These are phyloP conservation scores for Helogale parvula DNA, from an alignment of 2,113 vertebrate genomes.

Conservation along the genomic window DNA sequence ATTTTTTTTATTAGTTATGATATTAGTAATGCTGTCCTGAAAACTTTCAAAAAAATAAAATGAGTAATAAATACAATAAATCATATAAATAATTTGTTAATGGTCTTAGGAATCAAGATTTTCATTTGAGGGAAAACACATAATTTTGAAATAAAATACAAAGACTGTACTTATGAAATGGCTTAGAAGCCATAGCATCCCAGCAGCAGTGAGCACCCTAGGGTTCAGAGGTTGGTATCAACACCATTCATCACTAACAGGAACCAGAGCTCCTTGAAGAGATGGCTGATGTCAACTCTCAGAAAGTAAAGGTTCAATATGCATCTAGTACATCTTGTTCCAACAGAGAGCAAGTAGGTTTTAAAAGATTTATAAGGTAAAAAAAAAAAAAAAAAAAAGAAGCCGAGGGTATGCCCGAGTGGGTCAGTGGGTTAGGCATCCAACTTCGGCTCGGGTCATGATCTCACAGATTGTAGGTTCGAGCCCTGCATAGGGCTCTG, in stretches of 20 bases:
- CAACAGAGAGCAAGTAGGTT: background rate
- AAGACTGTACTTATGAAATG: background rate
- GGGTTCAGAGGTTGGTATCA: background rate
- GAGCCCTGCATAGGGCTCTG: no score
- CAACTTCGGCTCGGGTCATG: no score
- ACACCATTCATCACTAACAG: background rate
- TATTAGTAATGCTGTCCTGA: background rate
- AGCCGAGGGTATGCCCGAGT: no score
- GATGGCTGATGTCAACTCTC: background rate
- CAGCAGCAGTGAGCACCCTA: background rate
- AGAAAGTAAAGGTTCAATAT: background rate
- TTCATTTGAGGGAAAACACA: background rate
- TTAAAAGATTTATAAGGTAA: background rate
- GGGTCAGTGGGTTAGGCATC: no score
- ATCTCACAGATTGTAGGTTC: no score
- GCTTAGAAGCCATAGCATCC: background rate
- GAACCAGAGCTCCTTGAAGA: background rate
- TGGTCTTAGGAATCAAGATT: background rate
- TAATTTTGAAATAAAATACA: background rate
- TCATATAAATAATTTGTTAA: background rate
- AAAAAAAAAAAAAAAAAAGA: no score
- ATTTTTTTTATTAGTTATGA: conserved; percentile 23
- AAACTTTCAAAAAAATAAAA: conserved; percentile 39
- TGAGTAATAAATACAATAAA: background rate
- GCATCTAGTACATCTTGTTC: background rate